Percentiles rank a stretch among this genome's conserved stretches.
These are phyloP conservation scores for Scleropages formosus DNA, from an alignment of 2,797 vertebrate species.

Conservation along the genomic window DNA sequence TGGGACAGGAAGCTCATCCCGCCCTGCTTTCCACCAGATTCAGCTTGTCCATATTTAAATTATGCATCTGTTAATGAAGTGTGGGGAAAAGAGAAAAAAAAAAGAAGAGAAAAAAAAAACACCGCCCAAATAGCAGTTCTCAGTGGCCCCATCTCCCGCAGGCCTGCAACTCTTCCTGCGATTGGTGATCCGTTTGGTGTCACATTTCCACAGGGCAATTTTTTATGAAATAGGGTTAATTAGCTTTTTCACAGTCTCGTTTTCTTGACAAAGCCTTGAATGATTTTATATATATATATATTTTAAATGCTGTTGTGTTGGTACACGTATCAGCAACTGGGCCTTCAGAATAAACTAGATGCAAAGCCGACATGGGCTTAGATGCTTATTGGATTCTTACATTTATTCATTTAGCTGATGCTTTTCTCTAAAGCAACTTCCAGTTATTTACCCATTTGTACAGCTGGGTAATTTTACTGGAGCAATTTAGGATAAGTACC, in stretches of 20 bases:
- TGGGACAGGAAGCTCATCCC: background rate
- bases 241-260: constrained; percentile 72
- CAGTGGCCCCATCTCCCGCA: constrained; percentile 72
- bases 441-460: too few species aligned
- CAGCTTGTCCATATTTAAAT: constrained; percentile 43
- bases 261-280: constrained; percentile 61
- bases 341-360: constrained; percentile 45
- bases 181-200: constrained; percentile 62
- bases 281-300: too few species aligned
- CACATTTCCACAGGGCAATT: constrained; percentile 60
- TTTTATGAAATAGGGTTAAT: constrained; percentile 82
- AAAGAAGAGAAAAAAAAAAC: too few species aligned
- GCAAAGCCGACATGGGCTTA: background rate
- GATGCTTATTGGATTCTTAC: background rate
- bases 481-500: too few species aligned
- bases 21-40: background rate
- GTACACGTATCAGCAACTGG: constrained; percentile 46
- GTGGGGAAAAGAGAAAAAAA: too few species aligned
- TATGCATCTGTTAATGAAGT: constrained; percentile 86
- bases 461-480: too few species aligned
- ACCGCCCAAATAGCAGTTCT: constrained; percentile 80
- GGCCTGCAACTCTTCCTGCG: constrained; percentile 65
- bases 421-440: too few species aligned
- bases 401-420: too few species aligned
- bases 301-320: constrained; percentile 52